Evolutionary conservation across 2,888 invertebrate genomes (phyloP), one percentile per base, ranked within the genome.

Genomic region (Cosmia pyralina): DNA sequence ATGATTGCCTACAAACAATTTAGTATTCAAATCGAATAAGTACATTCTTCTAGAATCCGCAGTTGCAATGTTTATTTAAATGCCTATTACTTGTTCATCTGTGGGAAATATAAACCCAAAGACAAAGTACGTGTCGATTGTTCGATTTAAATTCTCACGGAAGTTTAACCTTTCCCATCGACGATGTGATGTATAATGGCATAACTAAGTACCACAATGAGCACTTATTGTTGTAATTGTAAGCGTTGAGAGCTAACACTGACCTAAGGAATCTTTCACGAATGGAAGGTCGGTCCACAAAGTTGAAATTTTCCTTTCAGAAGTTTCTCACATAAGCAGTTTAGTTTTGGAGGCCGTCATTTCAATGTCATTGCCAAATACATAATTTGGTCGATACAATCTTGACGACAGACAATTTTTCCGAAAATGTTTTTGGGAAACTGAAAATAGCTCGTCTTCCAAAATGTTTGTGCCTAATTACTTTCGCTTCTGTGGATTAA

Each of bases 161-260:
- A 94, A 93, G 92, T 90, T 86, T 90, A 91, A 91, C 91, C 90
- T 92, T 93, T 93, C 92, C 87, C 92, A 91, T 90, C 87, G 86
- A 79, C 86, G 82, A 86, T 78, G 65, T 73, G 82, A 86, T 78
- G 65, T 73, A 72, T 82, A 85, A 84, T 78, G 69, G 73, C 76
- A 82, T 83, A 83, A 75, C 77, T 80, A 72, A 83, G 79, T 77
- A 82, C 77, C 74, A 62, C 82, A 71, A 77, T 71, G 75, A 81
- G 77, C 68, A 82, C 78, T 81, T 81, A 84, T 82, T 84, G 75
- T 81, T 76, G 68, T 78, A 77, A 77, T 79, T 77, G 72, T 77
- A 65, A 70, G 57, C 57, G 55, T 62, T 79, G 73, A 64, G 69
- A 79, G 69, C 68, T 83, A 76, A 65, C 58, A 73, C 72, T 79